These are phyloP conservation scores for Bubo bubo DNA, from an alignment of 2,113 vertebrate genomes.

Conservation along the genomic window DNA sequence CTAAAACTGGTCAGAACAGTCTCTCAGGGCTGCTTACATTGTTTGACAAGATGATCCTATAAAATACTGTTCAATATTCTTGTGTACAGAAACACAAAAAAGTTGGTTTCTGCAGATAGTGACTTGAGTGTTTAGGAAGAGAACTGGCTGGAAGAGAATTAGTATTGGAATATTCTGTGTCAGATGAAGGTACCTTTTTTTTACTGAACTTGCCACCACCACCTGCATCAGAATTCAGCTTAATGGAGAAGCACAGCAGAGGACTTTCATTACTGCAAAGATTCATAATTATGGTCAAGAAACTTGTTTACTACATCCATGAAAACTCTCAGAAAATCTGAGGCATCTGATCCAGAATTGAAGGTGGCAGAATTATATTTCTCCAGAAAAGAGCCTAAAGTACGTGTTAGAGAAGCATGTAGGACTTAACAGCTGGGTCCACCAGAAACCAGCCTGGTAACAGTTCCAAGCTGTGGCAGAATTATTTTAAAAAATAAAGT, in stretches of 20 bases:
- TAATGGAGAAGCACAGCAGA: neutral
- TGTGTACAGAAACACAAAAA: neutral
- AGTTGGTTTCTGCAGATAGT: neutral
- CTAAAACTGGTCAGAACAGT: constrained; percentile 6
- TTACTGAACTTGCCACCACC: neutral
- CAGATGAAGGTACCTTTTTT: neutral
- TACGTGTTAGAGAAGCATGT: neutral
- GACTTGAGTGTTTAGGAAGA: neutral
- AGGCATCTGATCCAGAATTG: neutral
- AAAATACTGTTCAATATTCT: neutral
- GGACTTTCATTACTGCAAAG: neutral
- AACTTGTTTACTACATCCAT: neutral
- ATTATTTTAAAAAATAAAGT: neutral
- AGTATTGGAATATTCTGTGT: neutral
- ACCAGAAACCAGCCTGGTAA: neutral
- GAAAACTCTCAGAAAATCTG: neutral
- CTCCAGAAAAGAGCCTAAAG: neutral
- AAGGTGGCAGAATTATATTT: neutral
- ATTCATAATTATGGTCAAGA: neutral
- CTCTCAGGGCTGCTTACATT: neutral
- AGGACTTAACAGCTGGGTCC: neutral
- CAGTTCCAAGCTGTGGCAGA: neutral
- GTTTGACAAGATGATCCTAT: neutral
- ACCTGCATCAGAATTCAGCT: neutral
- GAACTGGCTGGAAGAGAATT: neutral